These are phyloP conservation scores for Melieria crassipennis DNA, from an alignment of 2,888 invertebrate genomes.

Conservation along the genomic window DNA sequence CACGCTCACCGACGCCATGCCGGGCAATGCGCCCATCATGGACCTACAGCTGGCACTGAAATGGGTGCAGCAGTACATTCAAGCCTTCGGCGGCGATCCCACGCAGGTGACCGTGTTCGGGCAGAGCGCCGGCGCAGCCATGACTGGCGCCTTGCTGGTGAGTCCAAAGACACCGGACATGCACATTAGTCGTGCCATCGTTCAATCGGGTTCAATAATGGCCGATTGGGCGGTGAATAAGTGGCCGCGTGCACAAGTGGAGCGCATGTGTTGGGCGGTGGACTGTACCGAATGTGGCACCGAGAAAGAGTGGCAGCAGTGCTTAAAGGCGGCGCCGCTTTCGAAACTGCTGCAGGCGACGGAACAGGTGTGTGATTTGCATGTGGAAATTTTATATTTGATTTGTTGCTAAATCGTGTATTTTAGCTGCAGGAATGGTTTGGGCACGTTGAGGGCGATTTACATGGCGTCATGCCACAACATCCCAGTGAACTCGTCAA, in stretches of 20 bases:
- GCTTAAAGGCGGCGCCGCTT: conserved; percentile 54
- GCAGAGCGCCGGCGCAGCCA: conserved; percentile 68
- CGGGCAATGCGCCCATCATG: conserved; percentile 69
- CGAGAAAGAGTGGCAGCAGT: conserved; percentile 47
- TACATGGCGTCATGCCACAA: conserved; percentile 50
- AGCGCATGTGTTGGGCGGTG: conserved; percentile 53
- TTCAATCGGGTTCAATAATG: conserved; percentile 68
- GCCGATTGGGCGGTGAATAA: conserved; percentile 67
- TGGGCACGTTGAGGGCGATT: conserved; percentile 51
- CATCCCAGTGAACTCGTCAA: conserved; percentile 48
- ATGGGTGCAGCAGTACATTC: conserved; percentile 68
- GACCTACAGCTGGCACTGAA: conserved; percentile 67
- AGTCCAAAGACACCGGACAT: conserved; percentile 61
- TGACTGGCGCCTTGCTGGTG: conserved; percentile 65
- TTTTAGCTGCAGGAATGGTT: conserved; percentile 47
- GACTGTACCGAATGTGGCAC: conserved; percentile 49
- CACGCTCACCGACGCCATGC: conserved; percentile 66
- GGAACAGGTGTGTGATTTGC: conserved; percentile 35
- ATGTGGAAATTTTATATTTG: background rate
- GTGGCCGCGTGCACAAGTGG: conserved; percentile 58
- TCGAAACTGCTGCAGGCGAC: conserved; percentile 49
- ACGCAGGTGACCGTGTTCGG: conserved; percentile 67
- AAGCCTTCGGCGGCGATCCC: conserved; percentile 68
- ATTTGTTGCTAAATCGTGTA: background rate
- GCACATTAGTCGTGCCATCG: conserved; percentile 67